These are phyloP conservation scores for Arnoldichthys spilopterus DNA, from an alignment of 2,797 vertebrate genomes.

Conservation along the genomic window DNA sequence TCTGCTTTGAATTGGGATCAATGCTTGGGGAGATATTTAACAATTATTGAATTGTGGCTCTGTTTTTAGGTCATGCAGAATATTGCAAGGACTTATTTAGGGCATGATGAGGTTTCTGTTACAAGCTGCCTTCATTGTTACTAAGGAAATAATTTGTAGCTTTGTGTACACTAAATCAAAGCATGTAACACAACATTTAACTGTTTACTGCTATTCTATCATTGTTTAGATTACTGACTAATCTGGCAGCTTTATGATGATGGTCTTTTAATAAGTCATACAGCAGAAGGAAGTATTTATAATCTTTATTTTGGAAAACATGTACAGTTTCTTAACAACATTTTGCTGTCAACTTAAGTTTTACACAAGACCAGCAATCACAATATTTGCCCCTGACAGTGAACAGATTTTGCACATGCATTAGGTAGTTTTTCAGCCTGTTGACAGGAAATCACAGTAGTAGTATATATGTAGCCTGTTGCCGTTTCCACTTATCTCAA, in stretches of 20 bases:
- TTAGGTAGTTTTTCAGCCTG: conserved; percentile 75
- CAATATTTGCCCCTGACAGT: conserved; percentile 56
- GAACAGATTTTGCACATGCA: conserved; percentile 70
- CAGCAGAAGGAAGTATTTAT: conserved; percentile 43
- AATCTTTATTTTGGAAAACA: conserved; percentile 80
- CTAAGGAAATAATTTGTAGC: conserved; percentile 36
- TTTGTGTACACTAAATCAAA: conserved; percentile 57
- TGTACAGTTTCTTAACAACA: conserved; percentile 71
- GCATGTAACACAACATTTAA: conserved; percentile 64
- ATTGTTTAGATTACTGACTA: background rate
- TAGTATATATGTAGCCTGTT: conserved; percentile 13
- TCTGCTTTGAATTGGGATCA: conserved; percentile 51
- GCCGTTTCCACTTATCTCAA: conserved; percentile 17
- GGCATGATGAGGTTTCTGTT: conserved; percentile 36
- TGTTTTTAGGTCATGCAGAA: conserved; percentile 57
- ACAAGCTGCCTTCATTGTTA: conserved; percentile 39
- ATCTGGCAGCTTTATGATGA: conserved; percentile 1
- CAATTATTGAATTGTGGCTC: conserved; percentile 39
- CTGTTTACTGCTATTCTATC: background rate
- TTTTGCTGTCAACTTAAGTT: conserved; percentile 69
- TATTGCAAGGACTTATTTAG: conserved; percentile 52
- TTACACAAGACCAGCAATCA: conserved; percentile 76
- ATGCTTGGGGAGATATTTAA: conserved; percentile 58
- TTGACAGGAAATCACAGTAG: conserved; percentile 66
- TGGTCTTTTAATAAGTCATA: conserved; percentile 6